These are phyloP conservation scores for Drosophila crucigera DNA, from an alignment of 2,888 invertebrate species.

Conservation along the genomic window DNA sequence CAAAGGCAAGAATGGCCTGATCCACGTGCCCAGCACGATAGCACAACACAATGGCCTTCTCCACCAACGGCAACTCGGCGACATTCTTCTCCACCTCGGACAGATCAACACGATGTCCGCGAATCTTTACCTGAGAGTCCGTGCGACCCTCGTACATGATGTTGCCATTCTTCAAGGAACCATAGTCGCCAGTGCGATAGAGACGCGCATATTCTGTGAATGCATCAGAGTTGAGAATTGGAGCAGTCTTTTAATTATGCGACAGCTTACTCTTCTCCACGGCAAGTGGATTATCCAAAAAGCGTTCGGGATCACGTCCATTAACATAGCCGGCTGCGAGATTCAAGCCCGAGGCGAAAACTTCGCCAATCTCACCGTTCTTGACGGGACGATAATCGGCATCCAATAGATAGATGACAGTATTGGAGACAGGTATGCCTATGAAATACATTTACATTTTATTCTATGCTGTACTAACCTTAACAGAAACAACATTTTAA, in stretches of 20 bases:
- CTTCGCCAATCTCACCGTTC: slow-evolving; percentile 91
- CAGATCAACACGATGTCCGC: slow-evolving; percentile 94
- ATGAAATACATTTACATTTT: slow-evolving; percentile 34
- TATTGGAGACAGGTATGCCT: slow-evolving; percentile 93
- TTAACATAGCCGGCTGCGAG: slow-evolving; percentile 93
- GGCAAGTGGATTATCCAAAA: slow-evolving; percentile 91
- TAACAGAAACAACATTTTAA: neutral
- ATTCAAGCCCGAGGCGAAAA: slow-evolving; percentile 93
- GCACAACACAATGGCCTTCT: slow-evolving; percentile 92
- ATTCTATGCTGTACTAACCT: neutral
- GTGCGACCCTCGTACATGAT: slow-evolving; percentile 93
- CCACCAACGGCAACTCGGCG: slow-evolving; percentile 88
- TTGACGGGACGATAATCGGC: slow-evolving; percentile 90
- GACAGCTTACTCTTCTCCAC: slow-evolving; percentile 87
- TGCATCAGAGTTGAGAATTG: neutral
- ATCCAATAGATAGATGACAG: slow-evolving; percentile 92
- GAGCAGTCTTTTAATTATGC: neutral
- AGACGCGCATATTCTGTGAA: slow-evolving; percentile 89
- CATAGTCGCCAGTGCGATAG: slow-evolving; percentile 95
- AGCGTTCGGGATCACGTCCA: slow-evolving; percentile 90
- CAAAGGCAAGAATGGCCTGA: slow-evolving; percentile 91
- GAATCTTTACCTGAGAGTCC: slow-evolving; percentile 94
- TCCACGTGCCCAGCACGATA: slow-evolving; percentile 91
- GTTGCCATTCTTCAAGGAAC: slow-evolving; percentile 88
- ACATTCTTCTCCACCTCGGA: slow-evolving; percentile 93